Percentiles rank a stretch among this genome's conserved stretches.
Conservation (phyloP, 1,140 invertebrate genomes). For the Anadara kagoshimensis region DNA sequence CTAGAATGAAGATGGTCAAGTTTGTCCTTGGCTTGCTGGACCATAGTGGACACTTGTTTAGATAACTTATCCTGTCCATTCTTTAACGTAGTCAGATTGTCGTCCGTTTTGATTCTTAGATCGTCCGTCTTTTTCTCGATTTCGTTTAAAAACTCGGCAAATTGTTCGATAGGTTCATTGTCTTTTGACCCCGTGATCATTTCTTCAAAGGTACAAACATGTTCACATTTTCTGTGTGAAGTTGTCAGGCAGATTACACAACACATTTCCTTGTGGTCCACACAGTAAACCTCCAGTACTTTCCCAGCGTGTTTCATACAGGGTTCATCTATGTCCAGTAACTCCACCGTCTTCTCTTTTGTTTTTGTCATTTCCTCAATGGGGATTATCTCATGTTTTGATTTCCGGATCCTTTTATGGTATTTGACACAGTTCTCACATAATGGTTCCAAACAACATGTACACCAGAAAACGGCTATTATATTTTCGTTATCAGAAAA, state of each 20-base stretch:
- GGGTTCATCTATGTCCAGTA: conserved; percentile 25
- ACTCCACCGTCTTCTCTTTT: conserved; percentile 38
- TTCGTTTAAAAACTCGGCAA: no score
- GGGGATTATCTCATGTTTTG: conserved; percentile 32
- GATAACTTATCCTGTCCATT: no score
- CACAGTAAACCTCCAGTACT: conserved; percentile 46
- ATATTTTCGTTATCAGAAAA: conserved; percentile 38
- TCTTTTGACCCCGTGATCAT: no score
- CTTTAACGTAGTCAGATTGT: no score
- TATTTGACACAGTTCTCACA: conserved; percentile 38
- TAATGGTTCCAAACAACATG: conserved; percentile 41
- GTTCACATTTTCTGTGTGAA: conserved; percentile 40
- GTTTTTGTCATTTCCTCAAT: conserved; percentile 34
- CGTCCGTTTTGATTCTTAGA: no score
- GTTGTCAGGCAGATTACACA: conserved; percentile 44
- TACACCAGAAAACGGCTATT: conserved; percentile 43
- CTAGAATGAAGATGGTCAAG: no score
- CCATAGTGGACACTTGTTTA: no score
- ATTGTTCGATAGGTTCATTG: no score
- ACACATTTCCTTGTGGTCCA: conserved; percentile 39
- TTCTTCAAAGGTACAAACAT: no score
- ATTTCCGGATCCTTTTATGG: conserved; percentile 42
- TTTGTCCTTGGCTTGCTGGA: no score
- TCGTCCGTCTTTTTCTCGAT: no score
- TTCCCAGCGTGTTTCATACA: conserved; percentile 42